Base-by-base conservation (phyloP, 1,140 invertebrate genomes). In the Drosophila jambulina region DNA sequence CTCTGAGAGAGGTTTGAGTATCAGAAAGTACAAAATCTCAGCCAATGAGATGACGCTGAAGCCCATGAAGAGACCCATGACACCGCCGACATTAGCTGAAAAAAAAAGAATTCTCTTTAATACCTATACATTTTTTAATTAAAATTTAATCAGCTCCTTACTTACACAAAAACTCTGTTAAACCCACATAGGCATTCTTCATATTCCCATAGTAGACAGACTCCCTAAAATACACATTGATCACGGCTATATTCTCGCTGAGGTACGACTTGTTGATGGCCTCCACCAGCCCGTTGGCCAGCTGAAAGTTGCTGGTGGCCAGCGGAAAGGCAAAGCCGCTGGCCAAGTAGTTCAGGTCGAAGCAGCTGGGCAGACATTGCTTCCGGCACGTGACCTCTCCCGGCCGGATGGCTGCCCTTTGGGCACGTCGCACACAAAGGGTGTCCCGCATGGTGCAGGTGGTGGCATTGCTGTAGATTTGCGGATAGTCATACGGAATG, bases 11-110 rank as follows among this genome's bases (percentile, higher is more conserved):
- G 91, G 91, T 17, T 95, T 93, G 10, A 97, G 75, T 0, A 95
- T 94, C 6, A 95, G 40, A 80, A 95, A 96, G 91, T 97, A 97
- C 0, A 96, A 25, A 13, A 96, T 93, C 93, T 97, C 96, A 5
- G 96, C 94, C 5, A 95, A 92, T 58, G 96, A 97, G 71, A 97
- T 94, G 75, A 96, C 95, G 88, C 96, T 97, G 87, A 97, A 97
- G 2, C 96, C 96, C 93, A 97, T 94, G 86, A 96, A 97, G 0
- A 97, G 93, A 10, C 96, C 96, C n/a, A 97, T 93, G 23, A 97
- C 93, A 12, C 96, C 96, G 38, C 96, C 96, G 6, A 95, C 95
- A 83, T 96, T 96, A 1, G 96, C 96, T 97, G 88, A 0, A 93
- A 93, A 93, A 93, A 65, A 49, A 8, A 40, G 13, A 15, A 32